Conservation (phyloP, 1,140 invertebrate species). For the Parasteatoda tepidariorum region DNA sequence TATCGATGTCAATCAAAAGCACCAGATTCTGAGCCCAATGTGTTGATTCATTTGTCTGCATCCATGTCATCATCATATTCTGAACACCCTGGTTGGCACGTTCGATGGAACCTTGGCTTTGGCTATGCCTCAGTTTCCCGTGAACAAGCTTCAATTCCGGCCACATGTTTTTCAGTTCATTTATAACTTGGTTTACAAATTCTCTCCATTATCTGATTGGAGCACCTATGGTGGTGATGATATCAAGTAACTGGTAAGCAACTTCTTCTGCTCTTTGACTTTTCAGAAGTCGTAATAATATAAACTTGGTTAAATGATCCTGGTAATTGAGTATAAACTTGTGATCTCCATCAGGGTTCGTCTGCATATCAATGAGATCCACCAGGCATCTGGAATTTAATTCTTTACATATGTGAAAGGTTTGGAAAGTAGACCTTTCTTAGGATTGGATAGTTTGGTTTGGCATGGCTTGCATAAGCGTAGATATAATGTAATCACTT, state of each 20-base stretch:
- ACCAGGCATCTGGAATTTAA: conserved; percentile 36
- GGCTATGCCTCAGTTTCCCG: conserved; percentile 22
- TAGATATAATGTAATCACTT: conserved; percentile 39
- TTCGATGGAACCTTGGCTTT: conserved; percentile 44
- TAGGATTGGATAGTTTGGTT: conserved; percentile 42
- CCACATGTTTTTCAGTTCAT: neutral
- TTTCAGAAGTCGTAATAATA: conserved; percentile 30
- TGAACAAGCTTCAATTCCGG: neutral
- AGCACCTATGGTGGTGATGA: conserved; percentile 16
- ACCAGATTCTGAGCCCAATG: conserved; percentile 8
- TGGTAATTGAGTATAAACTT: conserved; percentile 47
- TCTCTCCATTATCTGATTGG: conserved; percentile 26
- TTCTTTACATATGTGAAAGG: conserved; percentile 48
- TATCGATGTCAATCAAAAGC: too few relatives aligned
- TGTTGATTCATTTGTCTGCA: conserved; percentile 23
- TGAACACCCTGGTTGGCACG: conserved; percentile 24
- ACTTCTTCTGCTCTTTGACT: conserved; percentile 2
- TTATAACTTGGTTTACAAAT: conserved; percentile 39
- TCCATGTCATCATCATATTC: conserved; percentile 18
- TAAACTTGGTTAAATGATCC: conserved; percentile 44
- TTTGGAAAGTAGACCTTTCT: conserved; percentile 42
- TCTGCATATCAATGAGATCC: conserved; percentile 34
- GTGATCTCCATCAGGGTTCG: conserved; percentile 15
- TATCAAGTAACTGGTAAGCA: conserved; percentile 14
- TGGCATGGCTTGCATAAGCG: conserved; percentile 52